These are phyloP conservation scores for Allenopithecus nigroviridis DNA, from an alignment of 2,797 vertebrate species.

Conservation along the genomic window DNA sequence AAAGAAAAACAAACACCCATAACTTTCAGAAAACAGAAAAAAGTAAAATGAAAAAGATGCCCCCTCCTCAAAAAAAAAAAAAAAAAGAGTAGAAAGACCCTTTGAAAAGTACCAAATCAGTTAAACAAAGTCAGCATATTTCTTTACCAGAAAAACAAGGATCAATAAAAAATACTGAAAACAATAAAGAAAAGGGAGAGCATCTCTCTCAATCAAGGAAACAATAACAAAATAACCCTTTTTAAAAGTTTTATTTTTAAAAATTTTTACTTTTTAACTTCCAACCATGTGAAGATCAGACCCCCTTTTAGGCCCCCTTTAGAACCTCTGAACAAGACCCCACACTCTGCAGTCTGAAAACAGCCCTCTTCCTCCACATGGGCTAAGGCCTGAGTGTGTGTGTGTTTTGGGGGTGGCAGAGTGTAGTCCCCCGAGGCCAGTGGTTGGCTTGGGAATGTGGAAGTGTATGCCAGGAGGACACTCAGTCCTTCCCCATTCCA, in stretches of 20 bases:
- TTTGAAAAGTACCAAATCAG: conserved; percentile 9
- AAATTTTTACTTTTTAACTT: neutral
- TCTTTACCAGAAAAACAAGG: too few species aligned
- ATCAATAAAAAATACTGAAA: neutral
- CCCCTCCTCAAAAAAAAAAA: neutral
- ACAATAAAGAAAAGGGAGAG: neutral
- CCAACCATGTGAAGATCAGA: neutral
- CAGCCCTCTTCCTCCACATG: neutral
- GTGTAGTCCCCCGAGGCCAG: neutral
- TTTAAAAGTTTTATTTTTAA: neutral
- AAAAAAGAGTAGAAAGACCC: neutral
- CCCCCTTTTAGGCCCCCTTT: neutral
- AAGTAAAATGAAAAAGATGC: neutral
- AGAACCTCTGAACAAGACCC: neutral
- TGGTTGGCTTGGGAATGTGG: neutral
- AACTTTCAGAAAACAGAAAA: conserved; percentile 25
- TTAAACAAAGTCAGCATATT: neutral
- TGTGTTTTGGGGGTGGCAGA: neutral
- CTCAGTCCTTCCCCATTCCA: neutral
- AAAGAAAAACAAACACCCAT: conserved; percentile 16
- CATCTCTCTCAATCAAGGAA: neutral
- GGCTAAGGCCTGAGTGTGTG: neutral
- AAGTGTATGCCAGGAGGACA: neutral
- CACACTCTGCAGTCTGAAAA: neutral
- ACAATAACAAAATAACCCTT: neutral